These are phyloP conservation scores for Pseudomyrmex dendroicus DNA, from an alignment of 1,140 invertebrate species.

Conservation along the genomic window DNA sequence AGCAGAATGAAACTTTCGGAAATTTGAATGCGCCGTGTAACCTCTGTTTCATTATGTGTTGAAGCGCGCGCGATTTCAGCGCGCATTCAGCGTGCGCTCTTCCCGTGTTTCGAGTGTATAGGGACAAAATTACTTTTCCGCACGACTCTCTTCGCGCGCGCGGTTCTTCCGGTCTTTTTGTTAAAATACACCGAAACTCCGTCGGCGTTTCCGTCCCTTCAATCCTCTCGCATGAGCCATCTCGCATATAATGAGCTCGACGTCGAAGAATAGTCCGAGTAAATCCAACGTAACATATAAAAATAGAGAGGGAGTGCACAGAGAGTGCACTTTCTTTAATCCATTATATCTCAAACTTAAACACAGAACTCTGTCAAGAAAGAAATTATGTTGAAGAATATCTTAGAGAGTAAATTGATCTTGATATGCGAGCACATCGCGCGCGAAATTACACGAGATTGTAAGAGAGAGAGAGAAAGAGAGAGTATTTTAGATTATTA, in stretches of 20 bases:
- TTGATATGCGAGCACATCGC: background rate
- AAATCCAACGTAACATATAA: background rate
- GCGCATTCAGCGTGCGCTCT: background rate
- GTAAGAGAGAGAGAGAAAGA: background rate
- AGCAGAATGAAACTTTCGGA: slow-evolving; percentile 54
- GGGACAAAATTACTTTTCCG: slow-evolving; percentile 47
- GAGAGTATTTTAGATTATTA: too few relatives aligned
- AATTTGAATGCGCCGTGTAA: slow-evolving; percentile 24
- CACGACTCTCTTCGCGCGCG: slow-evolving; percentile 9
- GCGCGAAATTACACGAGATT: background rate
- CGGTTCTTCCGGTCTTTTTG: slow-evolving; percentile 3
- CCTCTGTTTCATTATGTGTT: slow-evolving; percentile 44
- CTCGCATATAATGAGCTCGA: slow-evolving; percentile 9
- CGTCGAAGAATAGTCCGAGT: background rate
- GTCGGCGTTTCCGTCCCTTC: background rate
- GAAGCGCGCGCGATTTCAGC: background rate
- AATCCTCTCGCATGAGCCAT: background rate
- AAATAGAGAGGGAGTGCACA: background rate
- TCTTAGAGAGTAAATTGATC: background rate
- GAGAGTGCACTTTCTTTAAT: slow-evolving; percentile 1
- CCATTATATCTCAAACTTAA: slow-evolving; percentile 43
- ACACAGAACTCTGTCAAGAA: background rate
- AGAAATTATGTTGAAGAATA: background rate
- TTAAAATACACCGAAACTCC: slow-evolving; percentile 42
- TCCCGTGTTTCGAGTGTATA: background rate